Evolutionary conservation across 1,140 invertebrate species (phyloP).

Genomic region (Heliothis virescens): DNA sequence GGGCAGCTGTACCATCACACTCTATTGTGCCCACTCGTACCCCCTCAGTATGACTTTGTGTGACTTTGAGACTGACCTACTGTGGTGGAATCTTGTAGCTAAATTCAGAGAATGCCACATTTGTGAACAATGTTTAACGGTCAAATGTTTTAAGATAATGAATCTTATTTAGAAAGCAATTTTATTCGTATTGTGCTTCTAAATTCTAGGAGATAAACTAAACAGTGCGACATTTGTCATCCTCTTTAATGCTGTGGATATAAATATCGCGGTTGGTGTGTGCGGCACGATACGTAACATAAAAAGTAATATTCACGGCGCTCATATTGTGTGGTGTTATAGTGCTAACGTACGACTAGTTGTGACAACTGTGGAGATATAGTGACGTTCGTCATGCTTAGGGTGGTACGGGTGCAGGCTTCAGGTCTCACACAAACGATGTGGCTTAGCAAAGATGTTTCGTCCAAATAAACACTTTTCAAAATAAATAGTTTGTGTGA

Average conservation of each 20-base stretch:
- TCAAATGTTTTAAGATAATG: not conserved
- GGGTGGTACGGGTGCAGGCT: slow-evolving; percentile 83
- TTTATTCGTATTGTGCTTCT: slow-evolving; percentile 11
- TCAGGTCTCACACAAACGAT: slow-evolving; percentile 69
- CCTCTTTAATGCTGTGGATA: slow-evolving; percentile 26
- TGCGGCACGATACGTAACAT: slow-evolving; percentile 39
- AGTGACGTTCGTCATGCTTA: slow-evolving; percentile 76
- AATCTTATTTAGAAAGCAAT: slow-evolving; percentile 24
- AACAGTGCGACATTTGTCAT: slow-evolving; percentile 25
- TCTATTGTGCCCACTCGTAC: slow-evolving; percentile 76
- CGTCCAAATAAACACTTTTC: slow-evolving; percentile 5
- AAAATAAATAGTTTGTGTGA: slow-evolving; percentile 67
- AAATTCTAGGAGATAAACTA: slow-evolving; percentile 23
- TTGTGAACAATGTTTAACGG: slow-evolving; percentile 12
- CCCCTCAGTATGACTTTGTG: slow-evolving; percentile 47
- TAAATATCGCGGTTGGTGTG: slow-evolving; percentile 33
- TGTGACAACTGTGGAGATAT: slow-evolving; percentile 63
- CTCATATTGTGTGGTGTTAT: slow-evolving; percentile 51
- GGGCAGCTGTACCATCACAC: slow-evolving; percentile 91
- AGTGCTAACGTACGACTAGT: slow-evolving; percentile 72
- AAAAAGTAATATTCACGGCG: slow-evolving; percentile 48
- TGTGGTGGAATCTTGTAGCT: slow-evolving; percentile 27
- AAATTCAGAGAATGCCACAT: slow-evolving; percentile 22
- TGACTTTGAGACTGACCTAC: slow-evolving; percentile 25
- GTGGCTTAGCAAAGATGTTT: slow-evolving; percentile 7